Evolutionary conservation across 1,140 invertebrate species (phyloP), one percentile per base, ranked within the genome.

Genomic region (Drosophila persimilis): DNA sequence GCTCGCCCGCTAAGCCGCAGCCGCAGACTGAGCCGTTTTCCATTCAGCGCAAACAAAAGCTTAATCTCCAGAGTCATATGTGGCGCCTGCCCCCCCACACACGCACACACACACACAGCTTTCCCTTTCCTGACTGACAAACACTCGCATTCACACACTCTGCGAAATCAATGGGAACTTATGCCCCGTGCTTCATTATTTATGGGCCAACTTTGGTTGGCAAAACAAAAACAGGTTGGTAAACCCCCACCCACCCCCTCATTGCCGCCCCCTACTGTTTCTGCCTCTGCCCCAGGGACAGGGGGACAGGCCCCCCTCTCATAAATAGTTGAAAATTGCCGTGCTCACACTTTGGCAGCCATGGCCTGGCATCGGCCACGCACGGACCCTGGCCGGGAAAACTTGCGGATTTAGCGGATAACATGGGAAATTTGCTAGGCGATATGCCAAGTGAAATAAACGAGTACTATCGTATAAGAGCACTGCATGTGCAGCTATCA

Each of bases 21-120:
- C 75, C 88, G 20, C 74, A 88, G 74, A 73, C 70, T 67, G 74
- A 74, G 61, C 76, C 55, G 61, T 39, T 39, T 39, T 77, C 54
- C 46, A 62, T 81, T 61, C 61, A 70, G 72, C 61, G 71, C 73
- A 80, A 88, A 89, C 85, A 89, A 89, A 85, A 62, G 80, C 85
- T 89, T 88, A 88, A 88, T 88, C 83, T 89, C 85, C 56, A 74
- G 84, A 84, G 84, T 89, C 85, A 89, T 89, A 89, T 84, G 31
- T 54, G 58, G 62, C 54, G 56, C 31, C 6, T 43, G 53, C 52
- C 35, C 47, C 43, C 46, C 52, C n/a, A 62, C 31, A 45, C 60
- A 46, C 55, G 47, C 24, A 50, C 17, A 54, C 29, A 71, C 47
- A 53, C 43, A 52, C 29, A 58, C 17, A 29, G 31, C 1, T 2